Evolutionary conservation across 2,888 invertebrate species (phyloP), one percentile per base, ranked within the genome.

Genomic region (Chloromyia formosa): DNA sequence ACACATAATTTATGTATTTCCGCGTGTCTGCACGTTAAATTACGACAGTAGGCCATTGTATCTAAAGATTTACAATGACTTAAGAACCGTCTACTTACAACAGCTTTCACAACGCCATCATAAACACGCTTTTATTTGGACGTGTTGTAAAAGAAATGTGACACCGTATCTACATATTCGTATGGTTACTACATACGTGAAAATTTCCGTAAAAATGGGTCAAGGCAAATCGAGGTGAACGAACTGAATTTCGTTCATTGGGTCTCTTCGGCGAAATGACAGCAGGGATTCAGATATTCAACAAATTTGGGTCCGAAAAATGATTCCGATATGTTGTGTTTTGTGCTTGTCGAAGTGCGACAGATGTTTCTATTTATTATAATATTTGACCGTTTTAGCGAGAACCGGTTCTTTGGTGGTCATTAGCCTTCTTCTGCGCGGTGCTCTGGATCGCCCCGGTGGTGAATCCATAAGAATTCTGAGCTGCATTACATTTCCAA

Each of bases 211-310:
- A 45, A 69, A 54, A 16, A 69, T 69, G 69, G 69, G 69, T 69
- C 69, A 69, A 69, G 69, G 69, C 69, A 69, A 69, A 54, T 45
- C 20, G n/a, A 69, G 69, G 69, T 69, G 56, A 69, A 69, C 18
- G 69, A 69, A 69, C 69, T 69, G 16, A 53, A 69, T 27, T 53
- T 18, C 69, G 69, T 54, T 40, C 54, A 69, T 54, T 56, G 53
- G 69, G 69, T 54, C 69, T 49, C 35, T 18, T 35, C 27, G 27
- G 27, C 7, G 22, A 58, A 58, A 58, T 58, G 27, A 58, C n/a
- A n/a, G n/a, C n/a, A n/a, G n/a, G n/a, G n/a, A n/a, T n/a, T n/a
- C n/a, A n/a, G 10, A 49, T 49, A 49, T 49, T 49, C 2, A 49
- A 49, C 2, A 49, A 49, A 49, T 35, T 35, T 7, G 27, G 27